phyloP scores from a whole-genome alignment of 2,113 vertebrate species.

The Jacana jacana region DNA sequence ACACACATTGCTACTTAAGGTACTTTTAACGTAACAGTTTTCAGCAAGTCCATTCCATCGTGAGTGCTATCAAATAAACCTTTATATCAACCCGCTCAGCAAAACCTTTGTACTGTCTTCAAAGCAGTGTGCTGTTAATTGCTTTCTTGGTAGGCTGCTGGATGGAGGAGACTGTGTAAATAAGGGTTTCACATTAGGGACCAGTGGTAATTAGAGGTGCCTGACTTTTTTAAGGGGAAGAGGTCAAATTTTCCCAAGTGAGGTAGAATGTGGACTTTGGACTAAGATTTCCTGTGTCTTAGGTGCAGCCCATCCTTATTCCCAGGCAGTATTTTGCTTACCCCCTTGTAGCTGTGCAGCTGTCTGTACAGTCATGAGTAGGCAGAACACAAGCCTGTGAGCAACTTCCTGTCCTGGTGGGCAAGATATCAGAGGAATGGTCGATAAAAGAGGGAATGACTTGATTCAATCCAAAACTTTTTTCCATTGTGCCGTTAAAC shows the following conservation, averaged over 20 bases:
- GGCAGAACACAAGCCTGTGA: background rate
- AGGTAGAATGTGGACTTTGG: background rate
- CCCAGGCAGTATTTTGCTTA: fast-evolving
- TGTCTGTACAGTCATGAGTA: fast-evolving
- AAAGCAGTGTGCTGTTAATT: background rate
- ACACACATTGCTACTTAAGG: background rate
- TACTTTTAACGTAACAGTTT: background rate
- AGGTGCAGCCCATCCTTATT: background rate
- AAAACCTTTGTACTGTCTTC: background rate
- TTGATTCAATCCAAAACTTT: background rate
- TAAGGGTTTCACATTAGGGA: background rate
- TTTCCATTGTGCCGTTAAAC: background rate
- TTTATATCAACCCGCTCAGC: background rate
- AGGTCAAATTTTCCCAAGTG: background rate
- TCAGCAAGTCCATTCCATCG: background rate
- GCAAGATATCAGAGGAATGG: background rate
- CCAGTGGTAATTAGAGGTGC: background rate
- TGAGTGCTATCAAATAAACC: background rate
- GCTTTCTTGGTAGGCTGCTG: background rate
- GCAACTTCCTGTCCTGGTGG: background rate
- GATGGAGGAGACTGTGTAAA: background rate
- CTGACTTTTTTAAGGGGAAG: background rate
- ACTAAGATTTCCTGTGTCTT: background rate
- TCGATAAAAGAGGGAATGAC: background rate
- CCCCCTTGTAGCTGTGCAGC: background rate